Evolutionary conservation across 2,113 vertebrate genomes (phyloP).

Genomic region (Pachypanchax playfairii): DNA sequence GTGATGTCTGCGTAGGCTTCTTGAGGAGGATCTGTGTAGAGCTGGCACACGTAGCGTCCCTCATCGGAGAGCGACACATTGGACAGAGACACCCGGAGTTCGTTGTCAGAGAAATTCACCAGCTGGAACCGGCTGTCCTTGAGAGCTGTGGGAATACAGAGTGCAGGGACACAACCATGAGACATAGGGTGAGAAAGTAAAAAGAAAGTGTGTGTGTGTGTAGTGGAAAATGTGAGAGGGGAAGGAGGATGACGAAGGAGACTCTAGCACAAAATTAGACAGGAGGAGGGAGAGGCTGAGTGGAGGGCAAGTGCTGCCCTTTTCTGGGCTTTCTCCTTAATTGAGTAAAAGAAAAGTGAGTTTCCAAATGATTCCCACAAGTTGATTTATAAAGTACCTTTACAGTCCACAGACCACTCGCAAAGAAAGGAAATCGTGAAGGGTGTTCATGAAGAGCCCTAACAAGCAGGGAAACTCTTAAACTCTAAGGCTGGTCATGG

Average conservation of each 20-base stretch:
- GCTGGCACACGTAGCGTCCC: conserved; percentile 97
- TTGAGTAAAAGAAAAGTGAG: conserved; percentile 77
- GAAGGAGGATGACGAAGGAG: conserved; percentile 37
- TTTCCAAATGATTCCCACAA: conserved; percentile 71
- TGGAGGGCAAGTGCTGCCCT: conserved; percentile 35
- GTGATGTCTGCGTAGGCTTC: conserved; percentile 95
- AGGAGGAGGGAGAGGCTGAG: conserved; percentile 2
- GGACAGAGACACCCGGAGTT: conserved; percentile 95
- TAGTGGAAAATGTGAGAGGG: conserved; percentile 4
- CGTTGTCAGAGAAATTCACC: conserved; percentile 99
- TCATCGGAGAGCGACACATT: conserved; percentile 97
- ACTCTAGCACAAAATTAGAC: conserved; percentile 39
- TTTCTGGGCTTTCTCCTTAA: conserved; percentile 70
- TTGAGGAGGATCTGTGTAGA: conserved; percentile 98
- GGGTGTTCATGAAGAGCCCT: conserved; percentile 75
- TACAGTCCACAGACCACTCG: conserved; percentile 69
- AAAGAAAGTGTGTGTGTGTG: not conserved
- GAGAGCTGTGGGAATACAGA: conserved; percentile 83
- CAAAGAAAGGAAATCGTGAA: conserved; percentile 66
- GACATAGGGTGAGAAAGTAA: conserved; percentile 38
- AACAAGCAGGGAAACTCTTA: conserved; percentile 73
- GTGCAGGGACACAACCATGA: conserved; percentile 56
- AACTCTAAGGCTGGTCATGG: conserved; percentile 69
- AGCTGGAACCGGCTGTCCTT: conserved; percentile 99
- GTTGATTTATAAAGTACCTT: conserved; percentile 77